These are phyloP conservation scores for Loriculus beryllinus DNA, from an alignment of 2,797 vertebrate species.

Conservation along the genomic window DNA sequence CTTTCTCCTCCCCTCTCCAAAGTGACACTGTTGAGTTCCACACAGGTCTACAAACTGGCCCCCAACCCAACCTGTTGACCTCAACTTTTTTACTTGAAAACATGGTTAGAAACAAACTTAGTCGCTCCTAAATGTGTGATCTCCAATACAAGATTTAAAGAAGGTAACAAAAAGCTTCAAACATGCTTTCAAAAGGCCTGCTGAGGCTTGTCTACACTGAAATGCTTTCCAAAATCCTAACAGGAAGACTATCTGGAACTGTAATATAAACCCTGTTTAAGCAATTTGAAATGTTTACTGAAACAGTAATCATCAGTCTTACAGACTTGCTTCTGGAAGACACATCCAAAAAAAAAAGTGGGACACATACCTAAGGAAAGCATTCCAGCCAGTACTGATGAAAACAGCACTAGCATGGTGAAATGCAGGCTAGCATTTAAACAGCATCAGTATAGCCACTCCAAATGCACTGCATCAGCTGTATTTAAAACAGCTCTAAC, in stretches of 20 bases:
- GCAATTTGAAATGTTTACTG: constrained; percentile 14
- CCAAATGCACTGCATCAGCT: not conserved
- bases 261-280: constrained; percentile 16
- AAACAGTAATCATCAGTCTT: not conserved
- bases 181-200: not conserved
- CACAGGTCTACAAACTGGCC: not conserved
- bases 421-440: not conserved
- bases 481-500: not conserved
- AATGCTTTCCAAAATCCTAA: constrained; percentile 15
- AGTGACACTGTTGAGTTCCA: not conserved
- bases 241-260: not conserved
- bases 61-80: not conserved
- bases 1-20: not conserved
- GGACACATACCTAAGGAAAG: not conserved
- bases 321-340: not conserved
- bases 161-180: not conserved
- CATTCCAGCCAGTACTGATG: not conserved
- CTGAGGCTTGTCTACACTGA: not conserved
- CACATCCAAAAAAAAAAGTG: not conserved
- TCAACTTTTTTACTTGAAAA: not conserved
- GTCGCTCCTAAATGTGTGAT: not conserved
- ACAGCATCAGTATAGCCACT: not conserved
- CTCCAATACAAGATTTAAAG: not conserved
- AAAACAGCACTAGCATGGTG: not conserved
- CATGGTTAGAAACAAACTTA: not conserved